Percentiles rank a stretch among this genome's conserved stretches.
These are phyloP conservation scores for Coreoperca whiteheadi DNA, from an alignment of 2,113 vertebrate species.

Conservation along the genomic window DNA sequence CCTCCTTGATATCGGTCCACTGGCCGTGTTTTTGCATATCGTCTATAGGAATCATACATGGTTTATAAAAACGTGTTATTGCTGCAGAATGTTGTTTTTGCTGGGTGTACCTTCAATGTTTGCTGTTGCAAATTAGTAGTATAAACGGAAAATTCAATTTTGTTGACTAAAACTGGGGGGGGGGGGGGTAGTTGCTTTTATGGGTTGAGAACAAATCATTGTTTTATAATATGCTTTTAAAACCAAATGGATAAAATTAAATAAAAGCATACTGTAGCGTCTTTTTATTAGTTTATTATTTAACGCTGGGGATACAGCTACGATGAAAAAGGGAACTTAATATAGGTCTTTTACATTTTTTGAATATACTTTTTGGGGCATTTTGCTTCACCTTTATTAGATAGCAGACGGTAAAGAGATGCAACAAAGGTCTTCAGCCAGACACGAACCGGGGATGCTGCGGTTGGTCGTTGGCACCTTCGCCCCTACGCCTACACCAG, in stretches of 20 bases:
- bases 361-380: not conserved
- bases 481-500: not conserved
- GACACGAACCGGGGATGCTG: not conserved
- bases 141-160: not conserved
- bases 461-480: not conserved
- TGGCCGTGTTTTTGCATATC: not conserved
- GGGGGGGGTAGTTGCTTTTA: too few relatives aligned
- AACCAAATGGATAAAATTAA: not conserved
- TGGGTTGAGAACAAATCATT: not conserved
- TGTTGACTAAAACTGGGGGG: not conserved
- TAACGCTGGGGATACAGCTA: not conserved
- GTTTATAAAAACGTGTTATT: not conserved
- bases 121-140: not conserved
- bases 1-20: too few relatives aligned
- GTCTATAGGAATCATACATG: not conserved
- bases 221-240: not conserved
- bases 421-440: too few relatives aligned
- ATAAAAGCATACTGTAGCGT: not conserved
- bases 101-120: not conserved
- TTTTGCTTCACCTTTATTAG: not conserved
- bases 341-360: not conserved
- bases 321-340: not conserved
- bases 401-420: not conserved
- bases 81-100: not conserved
- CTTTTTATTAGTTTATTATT: not conserved